phyloP scores from a whole-genome alignment of 2,888 invertebrate genomes.

The Tetragnatha montana region DNA sequence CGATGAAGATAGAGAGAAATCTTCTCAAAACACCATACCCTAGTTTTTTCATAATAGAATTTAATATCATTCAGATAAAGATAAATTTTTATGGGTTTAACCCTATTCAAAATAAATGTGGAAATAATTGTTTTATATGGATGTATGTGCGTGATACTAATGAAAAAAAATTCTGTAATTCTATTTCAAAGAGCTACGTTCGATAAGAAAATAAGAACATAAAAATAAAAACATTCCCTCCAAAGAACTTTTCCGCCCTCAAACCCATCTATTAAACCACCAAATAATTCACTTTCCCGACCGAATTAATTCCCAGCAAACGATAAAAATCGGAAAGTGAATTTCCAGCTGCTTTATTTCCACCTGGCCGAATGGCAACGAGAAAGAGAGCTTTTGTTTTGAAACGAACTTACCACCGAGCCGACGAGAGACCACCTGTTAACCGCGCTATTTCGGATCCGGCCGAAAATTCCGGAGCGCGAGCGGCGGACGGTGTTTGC shows the following conservation, averaged over 20 bases:
- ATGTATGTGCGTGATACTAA: no score
- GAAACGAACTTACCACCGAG: not conserved
- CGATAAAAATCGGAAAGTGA: not conserved
- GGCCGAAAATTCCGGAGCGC: not conserved
- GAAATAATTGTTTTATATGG: no score
- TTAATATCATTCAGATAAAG: no score
- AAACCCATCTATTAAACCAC: not conserved
- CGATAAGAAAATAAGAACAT: no score
- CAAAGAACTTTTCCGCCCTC: not conserved
- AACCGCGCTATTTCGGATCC: not conserved
- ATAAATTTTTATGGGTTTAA: no score
- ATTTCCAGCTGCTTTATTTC: not conserved
- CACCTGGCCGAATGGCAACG: not conserved
- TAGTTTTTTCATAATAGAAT: no score
- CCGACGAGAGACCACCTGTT: not conserved
- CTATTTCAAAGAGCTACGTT: no score
- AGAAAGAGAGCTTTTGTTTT: not conserved
- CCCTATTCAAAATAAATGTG: no score
- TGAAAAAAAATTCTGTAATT: no score
- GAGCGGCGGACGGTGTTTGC: slow-evolving; percentile 29
- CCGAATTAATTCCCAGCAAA: not conserved
- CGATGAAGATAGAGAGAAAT: no score
- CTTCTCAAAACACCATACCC: no score
- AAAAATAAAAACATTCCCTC: no score
- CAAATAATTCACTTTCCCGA: not conserved